Conservation (phyloP, 2,888 invertebrate genomes). For the Eupithecia subfuscata region DNA sequence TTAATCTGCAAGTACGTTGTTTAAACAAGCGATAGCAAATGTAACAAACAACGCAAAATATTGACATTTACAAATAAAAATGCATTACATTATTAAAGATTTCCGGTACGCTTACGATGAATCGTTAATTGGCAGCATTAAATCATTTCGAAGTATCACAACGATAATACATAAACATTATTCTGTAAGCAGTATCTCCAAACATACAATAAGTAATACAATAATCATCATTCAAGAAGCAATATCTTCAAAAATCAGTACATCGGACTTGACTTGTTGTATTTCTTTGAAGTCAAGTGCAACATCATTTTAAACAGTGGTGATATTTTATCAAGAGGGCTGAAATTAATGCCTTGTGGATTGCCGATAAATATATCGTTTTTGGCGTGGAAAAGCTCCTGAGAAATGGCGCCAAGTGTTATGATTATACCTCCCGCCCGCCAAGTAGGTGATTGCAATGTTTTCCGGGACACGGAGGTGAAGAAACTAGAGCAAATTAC, state of each 20-base stretch:
- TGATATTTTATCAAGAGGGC: neutral
- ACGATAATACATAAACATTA: neutral
- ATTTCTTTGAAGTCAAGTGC: conserved; percentile 24
- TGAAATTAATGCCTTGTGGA: neutral
- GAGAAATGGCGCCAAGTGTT: conserved; percentile 23
- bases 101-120: neutral
- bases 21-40: neutral
- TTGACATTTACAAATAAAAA: neutral
- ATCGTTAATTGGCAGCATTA: neutral
- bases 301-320: conserved; percentile 19
- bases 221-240: conserved; percentile 23
- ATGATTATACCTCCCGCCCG: conserved; percentile 20
- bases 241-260: conserved; percentile 9
- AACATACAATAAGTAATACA: conserved; percentile 6
- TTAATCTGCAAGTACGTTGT: neutral
- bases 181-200: neutral
- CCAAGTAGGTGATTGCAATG: conserved; percentile 16
- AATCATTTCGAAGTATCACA: neutral
- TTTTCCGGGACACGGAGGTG: neutral
- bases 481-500: neutral
- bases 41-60: neutral
- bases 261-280: conserved; percentile 11
- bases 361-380: conserved; percentile 25
- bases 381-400: conserved; percentile 14
- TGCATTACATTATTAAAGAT: neutral